Conservation (phyloP, 2,888 invertebrate species). For the Tinea semifulvella region DNA sequence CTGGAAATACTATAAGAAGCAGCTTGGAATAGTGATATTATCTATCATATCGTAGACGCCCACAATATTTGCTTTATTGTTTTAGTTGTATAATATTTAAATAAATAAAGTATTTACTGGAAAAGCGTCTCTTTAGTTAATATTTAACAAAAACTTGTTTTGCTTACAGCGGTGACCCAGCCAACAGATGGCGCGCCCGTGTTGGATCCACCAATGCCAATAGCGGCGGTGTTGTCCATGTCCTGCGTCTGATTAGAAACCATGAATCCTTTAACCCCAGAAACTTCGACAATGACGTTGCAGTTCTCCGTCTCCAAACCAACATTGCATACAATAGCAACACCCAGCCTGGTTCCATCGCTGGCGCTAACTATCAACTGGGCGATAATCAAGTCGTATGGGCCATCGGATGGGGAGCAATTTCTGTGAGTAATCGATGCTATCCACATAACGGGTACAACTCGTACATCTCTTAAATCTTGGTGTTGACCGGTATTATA, state of each 20-base stretch:
- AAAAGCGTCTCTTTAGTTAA: neutral
- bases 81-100: too few relatives aligned
- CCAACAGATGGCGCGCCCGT: conserved; percentile 3
- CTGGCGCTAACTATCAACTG: conserved; percentile 13
- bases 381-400: conserved; percentile 12
- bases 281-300: conserved; percentile 11
- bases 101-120: neutral
- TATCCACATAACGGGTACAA: too few relatives aligned
- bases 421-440: conserved; percentile 8
- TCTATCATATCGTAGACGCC: too few relatives aligned
- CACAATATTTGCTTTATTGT: too few relatives aligned
- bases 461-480: too few relatives aligned
- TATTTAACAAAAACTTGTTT: too few relatives aligned
- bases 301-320: neutral
- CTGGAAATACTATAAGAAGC: too few relatives aligned
- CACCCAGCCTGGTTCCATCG: conserved; percentile 2
- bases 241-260: neutral
- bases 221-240: conserved; percentile 9
- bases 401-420: conserved; percentile 14
- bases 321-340: neutral
- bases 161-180: conserved; percentile 2
- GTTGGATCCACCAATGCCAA: conserved; percentile 9
- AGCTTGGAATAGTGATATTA: too few relatives aligned
- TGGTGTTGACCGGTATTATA: too few relatives aligned
- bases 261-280: conserved; percentile 6